Evolutionary conservation across 2,888 invertebrate genomes (phyloP).

Genomic region (Synergus itoensis): DNA sequence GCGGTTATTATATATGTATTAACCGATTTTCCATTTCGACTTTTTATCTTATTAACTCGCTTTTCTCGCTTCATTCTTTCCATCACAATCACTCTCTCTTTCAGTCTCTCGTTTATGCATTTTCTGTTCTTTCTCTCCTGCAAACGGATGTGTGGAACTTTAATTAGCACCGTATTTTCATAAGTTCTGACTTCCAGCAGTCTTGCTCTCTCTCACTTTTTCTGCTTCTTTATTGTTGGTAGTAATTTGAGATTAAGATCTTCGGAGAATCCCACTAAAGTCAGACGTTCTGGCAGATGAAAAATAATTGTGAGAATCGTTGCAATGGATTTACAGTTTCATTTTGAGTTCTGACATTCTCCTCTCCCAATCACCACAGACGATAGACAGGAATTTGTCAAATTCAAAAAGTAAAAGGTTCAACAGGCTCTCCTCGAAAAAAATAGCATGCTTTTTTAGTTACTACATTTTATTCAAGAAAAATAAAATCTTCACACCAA

Average conservation of each 20-base stretch:
- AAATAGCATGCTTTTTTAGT: conserved; percentile 8
- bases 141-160: conserved; percentile 67
- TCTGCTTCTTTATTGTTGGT: not conserved
- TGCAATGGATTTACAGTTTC: not conserved
- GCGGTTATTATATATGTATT: conserved; percentile 35
- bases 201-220: conserved; percentile 15
- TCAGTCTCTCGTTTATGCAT: conserved; percentile 52
- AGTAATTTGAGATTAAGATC: not conserved
- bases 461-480: conserved; percentile 27
- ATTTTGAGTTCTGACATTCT: not conserved
- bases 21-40: conserved; percentile 37
- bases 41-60: conserved; percentile 50
- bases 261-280: not conserved
- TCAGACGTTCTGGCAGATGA: conserved; percentile 5
- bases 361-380: conserved; percentile 32
- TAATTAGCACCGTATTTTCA: conserved; percentile 73
- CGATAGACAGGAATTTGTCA: conserved; percentile 27
- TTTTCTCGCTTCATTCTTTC: conserved; percentile 49
- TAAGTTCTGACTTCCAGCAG: conserved; percentile 45
- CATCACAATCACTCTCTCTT: conserved; percentile 49
- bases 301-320: conserved; percentile 26
- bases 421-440: not conserved
- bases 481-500: conserved; percentile 25
- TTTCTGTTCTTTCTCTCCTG: conserved; percentile 46
- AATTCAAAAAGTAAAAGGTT: not conserved